Base-by-base conservation (phyloP, 2,113 vertebrate genomes). In the Dipodomys spectabilis region DNA sequence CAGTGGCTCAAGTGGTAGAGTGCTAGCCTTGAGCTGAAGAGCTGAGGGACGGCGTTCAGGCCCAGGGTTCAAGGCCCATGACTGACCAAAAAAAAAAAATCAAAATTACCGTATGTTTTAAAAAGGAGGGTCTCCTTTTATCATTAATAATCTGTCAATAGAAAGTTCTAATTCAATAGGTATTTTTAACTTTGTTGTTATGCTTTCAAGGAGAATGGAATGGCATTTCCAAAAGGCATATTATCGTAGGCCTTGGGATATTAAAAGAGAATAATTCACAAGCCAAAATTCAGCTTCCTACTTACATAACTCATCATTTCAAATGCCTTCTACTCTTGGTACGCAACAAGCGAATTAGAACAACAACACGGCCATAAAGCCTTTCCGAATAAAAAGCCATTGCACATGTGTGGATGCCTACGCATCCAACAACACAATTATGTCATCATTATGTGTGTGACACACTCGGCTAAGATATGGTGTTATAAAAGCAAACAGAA, bases 401-500 rank as follows among this genome's bases (percentile, higher is more conserved):
- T 22, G 32, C 20, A 1, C 7, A 22, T 71, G 20, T 68, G 53
- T n/a, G 32, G 25, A 27, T 23, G 45, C 25, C 12, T 49, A 53
- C 8, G 10, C 0, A 19, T 64, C 16, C 32, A 35, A 22, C 22
- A 69, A 19, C 7, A 57, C 15, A 57, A 57, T 57, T 57, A 18
- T 57, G 53, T 18, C 12, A 57, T 74, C 12, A 75, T 86, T 86
- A 71, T n/a, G 74, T 75, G n/a, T 90, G 96, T 83, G 82, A 77
- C 69, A 95, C 94, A 94, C 74, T 44, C 74, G 77, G 68, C 64
- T 86, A 72, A 86, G 74, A 9, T 13, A 62, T 27, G 60, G 87
- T 19, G 96, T 97, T 94, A 94, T n/a, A 96, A 95, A 97, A 96
- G 1, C 78, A 97, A 97, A 97, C 57, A 96, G 78, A 97, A 82